These are phyloP conservation scores for Leptopterna dolabrata DNA, from an alignment of 2,888 invertebrate genomes.

Conservation along the genomic window DNA sequence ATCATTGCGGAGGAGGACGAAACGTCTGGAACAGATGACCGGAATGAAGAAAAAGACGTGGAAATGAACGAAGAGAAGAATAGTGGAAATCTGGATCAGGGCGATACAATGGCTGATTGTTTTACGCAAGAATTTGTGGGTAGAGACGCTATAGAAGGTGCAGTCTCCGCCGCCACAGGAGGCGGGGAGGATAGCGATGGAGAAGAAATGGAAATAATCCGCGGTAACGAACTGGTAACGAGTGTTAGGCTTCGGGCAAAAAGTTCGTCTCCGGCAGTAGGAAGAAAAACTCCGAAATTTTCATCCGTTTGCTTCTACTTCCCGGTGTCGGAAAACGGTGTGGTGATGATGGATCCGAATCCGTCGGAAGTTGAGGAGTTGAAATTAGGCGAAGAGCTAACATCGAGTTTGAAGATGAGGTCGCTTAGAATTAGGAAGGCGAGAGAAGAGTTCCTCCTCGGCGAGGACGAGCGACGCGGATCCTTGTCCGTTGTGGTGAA, in stretches of 20 bases:
- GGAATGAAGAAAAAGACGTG: neutral
- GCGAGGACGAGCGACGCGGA: neutral
- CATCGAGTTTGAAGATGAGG: slow-evolving; percentile 65
- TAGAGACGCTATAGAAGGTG: neutral
- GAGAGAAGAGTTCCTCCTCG: slow-evolving; percentile 74
- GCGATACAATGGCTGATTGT: neutral
- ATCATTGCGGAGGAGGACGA: slow-evolving; percentile 48
- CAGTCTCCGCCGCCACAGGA: neutral
- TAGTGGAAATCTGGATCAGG: neutral
- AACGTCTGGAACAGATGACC: neutral
- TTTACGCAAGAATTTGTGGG: neutral
- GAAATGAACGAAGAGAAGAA: neutral
- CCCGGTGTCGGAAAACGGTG: slow-evolving; percentile 29
- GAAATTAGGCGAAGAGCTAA: slow-evolving; percentile 42
- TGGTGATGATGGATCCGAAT: neutral
- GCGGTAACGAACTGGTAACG: neutral
- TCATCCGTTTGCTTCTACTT: slow-evolving; percentile 24
- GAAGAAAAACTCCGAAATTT: slow-evolving; percentile 39
- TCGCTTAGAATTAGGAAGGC: slow-evolving; percentile 77
- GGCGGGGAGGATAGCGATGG: neutral
- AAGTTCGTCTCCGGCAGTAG: slow-evolving; percentile 46
- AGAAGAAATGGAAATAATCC: neutral
- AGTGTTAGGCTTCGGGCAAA: slow-evolving; percentile 17
- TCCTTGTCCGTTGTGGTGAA: slow-evolving; percentile 40
- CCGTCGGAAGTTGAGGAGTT: slow-evolving; percentile 19